A percentile compares a stretch with the other conserved stretches of the same genome.
Evolutionary conservation across 2,888 invertebrate species (phyloP).

Genomic region (Drosophila leonis): DNA sequence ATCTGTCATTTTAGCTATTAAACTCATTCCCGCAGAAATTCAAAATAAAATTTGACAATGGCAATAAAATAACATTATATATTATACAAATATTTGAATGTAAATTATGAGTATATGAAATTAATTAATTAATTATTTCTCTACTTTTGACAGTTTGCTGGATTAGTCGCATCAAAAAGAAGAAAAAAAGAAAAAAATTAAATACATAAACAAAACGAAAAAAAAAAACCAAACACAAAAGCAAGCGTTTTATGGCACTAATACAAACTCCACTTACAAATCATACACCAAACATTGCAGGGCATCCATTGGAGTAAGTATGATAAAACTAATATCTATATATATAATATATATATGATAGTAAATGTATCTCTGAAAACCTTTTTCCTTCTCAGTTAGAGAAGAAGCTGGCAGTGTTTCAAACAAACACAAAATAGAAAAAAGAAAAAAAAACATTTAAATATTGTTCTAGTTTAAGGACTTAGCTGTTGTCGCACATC

Average conservation of each 20-base stretch:
- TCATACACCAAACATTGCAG: neutral
- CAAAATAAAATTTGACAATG: too few relatives aligned
- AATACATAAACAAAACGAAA: neutral
- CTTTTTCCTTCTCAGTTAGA: neutral
- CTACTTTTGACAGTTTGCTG: neutral
- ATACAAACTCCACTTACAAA: neutral
- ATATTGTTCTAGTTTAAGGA: neutral
- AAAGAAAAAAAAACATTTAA: neutral
- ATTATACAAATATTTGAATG: too few relatives aligned
- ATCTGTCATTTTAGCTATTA: too few relatives aligned
- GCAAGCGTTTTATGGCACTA: neutral
- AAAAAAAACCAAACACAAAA: neutral
- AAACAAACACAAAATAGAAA: neutral
- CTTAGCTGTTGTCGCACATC: neutral
- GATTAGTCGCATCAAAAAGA: constrained; percentile 9
- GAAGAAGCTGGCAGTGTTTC: neutral
- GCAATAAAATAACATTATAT: too few relatives aligned
- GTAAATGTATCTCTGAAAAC: too few relatives aligned
- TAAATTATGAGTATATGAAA: neutral
- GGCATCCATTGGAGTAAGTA: neutral
- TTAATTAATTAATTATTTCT: neutral
- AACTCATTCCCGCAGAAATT: too few relatives aligned
- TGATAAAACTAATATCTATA: neutral
- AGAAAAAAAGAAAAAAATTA: too few relatives aligned
- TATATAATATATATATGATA: neutral